phyloP scores from a whole-genome alignment of 2,888 invertebrate species.

The Andrena fulva region DNA sequence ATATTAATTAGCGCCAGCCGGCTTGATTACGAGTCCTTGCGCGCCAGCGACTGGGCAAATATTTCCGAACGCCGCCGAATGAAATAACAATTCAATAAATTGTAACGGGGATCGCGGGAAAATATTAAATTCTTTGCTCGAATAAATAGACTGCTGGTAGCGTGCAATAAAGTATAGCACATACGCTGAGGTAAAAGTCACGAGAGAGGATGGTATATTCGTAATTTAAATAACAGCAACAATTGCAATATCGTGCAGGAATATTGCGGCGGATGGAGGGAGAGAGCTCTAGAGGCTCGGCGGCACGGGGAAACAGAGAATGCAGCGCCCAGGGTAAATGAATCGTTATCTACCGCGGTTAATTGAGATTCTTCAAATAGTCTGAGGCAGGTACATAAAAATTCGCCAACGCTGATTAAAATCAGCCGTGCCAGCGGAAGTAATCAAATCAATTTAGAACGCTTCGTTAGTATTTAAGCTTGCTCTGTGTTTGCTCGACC shows the following conservation, averaged over 20 bases:
- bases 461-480: conserved; percentile 44
- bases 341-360: conserved; percentile 46
- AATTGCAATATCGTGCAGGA: conserved; percentile 30
- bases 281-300: not conserved
- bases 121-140: conserved; percentile 34
- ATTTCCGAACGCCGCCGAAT: conserved; percentile 35
- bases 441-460: conserved; percentile 53
- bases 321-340: conserved; percentile 22
- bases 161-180: conserved; percentile 37
- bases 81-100: conserved; percentile 56
- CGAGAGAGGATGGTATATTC: conserved; percentile 34
- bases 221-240: conserved; percentile 56
- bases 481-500: conserved; percentile 14
- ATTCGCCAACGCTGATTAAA: conserved; percentile 51
- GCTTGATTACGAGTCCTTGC: conserved; percentile 39
- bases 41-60: conserved; percentile 36
- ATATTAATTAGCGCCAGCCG: conserved; percentile 37
- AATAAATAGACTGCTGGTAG: conserved; percentile 18
- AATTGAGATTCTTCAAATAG: conserved; percentile 55
- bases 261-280: not conserved
- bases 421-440: conserved; percentile 35
- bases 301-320: not conserved
- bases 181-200: conserved; percentile 14
- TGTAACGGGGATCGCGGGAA: conserved; percentile 30
- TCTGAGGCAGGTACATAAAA: conserved; percentile 32